Percentiles rank a stretch among this genome's conserved stretches.
These are phyloP conservation scores for Octopus bimaculoides DNA, from an alignment of 1,140 invertebrate genomes.

Conservation along the genomic window DNA sequence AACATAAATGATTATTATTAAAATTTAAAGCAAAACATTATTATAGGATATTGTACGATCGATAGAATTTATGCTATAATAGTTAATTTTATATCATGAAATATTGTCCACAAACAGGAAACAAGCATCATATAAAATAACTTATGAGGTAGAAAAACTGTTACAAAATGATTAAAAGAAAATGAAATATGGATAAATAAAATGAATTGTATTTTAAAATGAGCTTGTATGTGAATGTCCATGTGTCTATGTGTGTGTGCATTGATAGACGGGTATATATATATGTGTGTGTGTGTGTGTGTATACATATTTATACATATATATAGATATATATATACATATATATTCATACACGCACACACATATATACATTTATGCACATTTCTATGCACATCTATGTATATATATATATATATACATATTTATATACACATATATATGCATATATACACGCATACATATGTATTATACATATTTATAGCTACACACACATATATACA, in stretches of 20 bases:
- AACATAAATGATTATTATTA: too few species aligned
- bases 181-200: not conserved
- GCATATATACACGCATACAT: not conserved
- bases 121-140: too few species aligned
- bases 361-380: not conserved
- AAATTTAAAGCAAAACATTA: too few species aligned
- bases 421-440: not conserved
- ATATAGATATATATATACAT: not conserved
- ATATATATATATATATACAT: not conserved
- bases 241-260: not conserved
- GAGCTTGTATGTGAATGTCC: not conserved
- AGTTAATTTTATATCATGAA: too few species aligned
- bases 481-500: not conserved
- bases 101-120: too few species aligned
- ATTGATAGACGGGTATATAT: not conserved
- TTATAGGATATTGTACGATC: too few species aligned
- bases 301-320: not conserved
- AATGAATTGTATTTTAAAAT: not conserved
- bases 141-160: too few species aligned
- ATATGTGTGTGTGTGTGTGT: not conserved
- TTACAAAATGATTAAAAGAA: too few species aligned
- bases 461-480: not conserved
- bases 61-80: too few species aligned
- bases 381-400: accelerated
- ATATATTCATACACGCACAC: not conserved